Percentiles rank a stretch among this genome's conserved stretches.
Conservation (phyloP, 2,113 vertebrate genomes). For the Phocoena sinus region DNA sequence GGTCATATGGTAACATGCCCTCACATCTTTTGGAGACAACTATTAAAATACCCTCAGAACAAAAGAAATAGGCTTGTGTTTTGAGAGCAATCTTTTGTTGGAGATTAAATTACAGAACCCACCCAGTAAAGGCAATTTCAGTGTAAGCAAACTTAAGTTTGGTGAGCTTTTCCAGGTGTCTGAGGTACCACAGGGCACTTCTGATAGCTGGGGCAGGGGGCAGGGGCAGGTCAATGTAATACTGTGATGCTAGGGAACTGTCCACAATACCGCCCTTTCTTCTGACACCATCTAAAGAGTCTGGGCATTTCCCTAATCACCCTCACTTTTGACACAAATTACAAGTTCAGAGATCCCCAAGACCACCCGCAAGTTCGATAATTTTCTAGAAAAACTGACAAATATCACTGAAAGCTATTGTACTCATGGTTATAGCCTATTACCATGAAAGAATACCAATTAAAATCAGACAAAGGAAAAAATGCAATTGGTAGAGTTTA, state of each 20-base stretch:
- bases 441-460: neutral
- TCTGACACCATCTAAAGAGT: neutral
- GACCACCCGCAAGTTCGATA: neutral
- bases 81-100: neutral
- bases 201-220: neutral
- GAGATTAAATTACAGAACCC: neutral
- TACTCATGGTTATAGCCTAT: neutral
- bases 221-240: neutral
- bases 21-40: neutral
- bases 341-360: neutral
- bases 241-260: neutral
- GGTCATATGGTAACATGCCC: fast-evolving
- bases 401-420: neutral
- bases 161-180: neutral
- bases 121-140: neutral
- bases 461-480: neutral
- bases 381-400: neutral
- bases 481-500: neutral
- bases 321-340: neutral
- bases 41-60: neutral
- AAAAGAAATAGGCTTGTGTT: neutral
- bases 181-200: neutral
- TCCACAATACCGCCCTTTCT: neutral
- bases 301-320: neutral
- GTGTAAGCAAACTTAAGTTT: neutral